These are phyloP conservation scores for Neodon shergylaensis DNA, from an alignment of 2,113 vertebrate species.

Conservation along the genomic window DNA sequence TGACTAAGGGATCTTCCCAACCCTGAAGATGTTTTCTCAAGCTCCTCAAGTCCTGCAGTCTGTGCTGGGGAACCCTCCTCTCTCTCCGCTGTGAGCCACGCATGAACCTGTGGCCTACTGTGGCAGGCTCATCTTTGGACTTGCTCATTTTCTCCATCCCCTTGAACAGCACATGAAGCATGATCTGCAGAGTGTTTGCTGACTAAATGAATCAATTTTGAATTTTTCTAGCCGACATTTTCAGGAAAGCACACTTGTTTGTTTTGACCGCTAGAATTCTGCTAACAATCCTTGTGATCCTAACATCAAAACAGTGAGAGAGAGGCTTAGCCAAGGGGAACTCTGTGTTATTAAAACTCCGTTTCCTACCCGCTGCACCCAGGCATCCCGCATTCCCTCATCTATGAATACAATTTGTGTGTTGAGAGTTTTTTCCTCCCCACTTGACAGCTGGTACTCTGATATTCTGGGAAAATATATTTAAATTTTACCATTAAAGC, in stretches of 20 bases:
- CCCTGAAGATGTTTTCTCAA: not conserved
- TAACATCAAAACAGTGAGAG: not conserved
- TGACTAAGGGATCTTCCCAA: not conserved
- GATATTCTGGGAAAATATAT: slow-evolving; percentile 35
- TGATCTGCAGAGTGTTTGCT: not conserved
- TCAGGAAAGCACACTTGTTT: slow-evolving; percentile 9
- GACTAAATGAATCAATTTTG: not conserved
- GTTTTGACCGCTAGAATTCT: not conserved
- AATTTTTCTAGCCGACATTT: slow-evolving; percentile 1
- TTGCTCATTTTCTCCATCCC: not conserved
- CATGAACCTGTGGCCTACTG: accelerated
- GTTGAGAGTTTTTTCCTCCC: not conserved
- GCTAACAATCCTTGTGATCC: not conserved
- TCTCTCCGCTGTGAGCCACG: not conserved
- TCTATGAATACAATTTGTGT: not conserved
- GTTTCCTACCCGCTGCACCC: not conserved
- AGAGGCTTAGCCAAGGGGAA: not conserved
- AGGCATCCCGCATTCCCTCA: not conserved
- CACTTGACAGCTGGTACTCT: slow-evolving; percentile 42
- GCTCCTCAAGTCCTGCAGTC: no score
- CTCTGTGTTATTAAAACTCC: not conserved
- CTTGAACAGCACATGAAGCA: not conserved
- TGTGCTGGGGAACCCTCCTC: not conserved
- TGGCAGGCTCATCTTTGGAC: not conserved
- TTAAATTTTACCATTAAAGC: slow-evolving; percentile 33